A percentile compares a stretch with the other conserved stretches of the same genome.
Conservation (phyloP, 1,140 invertebrate genomes). For the Macrobrachium rosenbergii region DNA sequence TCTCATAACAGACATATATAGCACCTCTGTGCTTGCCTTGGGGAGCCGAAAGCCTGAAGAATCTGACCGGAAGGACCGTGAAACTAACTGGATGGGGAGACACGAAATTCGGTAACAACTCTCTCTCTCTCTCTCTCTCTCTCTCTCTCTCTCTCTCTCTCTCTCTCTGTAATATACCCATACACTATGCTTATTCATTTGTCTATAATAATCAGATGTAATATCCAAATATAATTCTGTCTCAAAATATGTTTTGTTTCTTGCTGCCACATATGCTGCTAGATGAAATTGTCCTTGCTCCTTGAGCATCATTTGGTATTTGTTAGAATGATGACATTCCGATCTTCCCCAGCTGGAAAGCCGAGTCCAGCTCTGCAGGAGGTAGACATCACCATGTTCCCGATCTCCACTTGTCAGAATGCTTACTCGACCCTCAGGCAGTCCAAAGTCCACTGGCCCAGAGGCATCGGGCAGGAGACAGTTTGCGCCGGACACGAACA, state of each 20-base stretch:
- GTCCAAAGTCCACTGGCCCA: conserved; percentile 3
- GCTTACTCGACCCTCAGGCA: background rate
- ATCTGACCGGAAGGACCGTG: background rate
- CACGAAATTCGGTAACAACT: background rate
- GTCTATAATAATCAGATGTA: too few relatives aligned
- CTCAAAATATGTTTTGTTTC: too few relatives aligned
- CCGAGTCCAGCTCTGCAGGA: conserved; percentile 25
- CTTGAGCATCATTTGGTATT: background rate
- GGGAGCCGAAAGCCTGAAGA: background rate
- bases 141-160: too few relatives aligned
- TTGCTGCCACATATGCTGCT: too few relatives aligned
- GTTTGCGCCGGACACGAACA: conserved; percentile 22
- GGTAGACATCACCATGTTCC: conserved; percentile 34
- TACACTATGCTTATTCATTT: too few relatives aligned
- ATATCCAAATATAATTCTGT: too few relatives aligned
- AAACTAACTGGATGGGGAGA: conserved; percentile 8
- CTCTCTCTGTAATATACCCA: too few relatives aligned
- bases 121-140: background rate
- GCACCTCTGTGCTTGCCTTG: background rate
- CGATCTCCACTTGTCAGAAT: background rate
- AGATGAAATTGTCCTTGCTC: background rate
- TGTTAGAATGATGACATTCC: background rate
- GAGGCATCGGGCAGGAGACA: conserved; percentile 1
- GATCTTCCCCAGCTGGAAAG: background rate
- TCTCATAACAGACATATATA: background rate